phyloP scores from a whole-genome alignment of 2,797 vertebrate species.

The Argya squamiceps region DNA sequence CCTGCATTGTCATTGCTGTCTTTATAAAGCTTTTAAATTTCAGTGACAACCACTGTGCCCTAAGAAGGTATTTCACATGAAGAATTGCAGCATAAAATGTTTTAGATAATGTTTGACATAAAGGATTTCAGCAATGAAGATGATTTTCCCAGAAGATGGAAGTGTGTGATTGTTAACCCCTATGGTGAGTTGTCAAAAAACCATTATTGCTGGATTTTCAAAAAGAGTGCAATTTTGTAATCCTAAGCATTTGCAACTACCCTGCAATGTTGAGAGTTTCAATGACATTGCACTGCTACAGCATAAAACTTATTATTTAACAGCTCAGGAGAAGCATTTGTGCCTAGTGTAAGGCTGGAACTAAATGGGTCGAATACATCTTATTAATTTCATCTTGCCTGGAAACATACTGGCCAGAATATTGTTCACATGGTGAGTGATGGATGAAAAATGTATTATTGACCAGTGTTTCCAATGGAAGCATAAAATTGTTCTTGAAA shows the following conservation, averaged over 20 bases:
- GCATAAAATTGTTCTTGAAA: neutral
- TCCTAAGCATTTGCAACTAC: neutral
- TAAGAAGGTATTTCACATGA: neutral
- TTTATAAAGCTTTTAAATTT: neutral
- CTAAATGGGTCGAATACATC: rapidly evolving
- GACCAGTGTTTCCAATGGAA: neutral
- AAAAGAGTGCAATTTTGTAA: neutral
- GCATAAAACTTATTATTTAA: neutral
- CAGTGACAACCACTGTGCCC: neutral
- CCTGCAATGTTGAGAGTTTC: neutral
- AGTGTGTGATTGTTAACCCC: neutral
- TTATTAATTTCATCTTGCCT: neutral
- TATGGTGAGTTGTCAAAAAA: neutral
- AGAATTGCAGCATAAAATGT: neutral
- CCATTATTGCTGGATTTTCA: neutral
- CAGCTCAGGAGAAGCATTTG: neutral
- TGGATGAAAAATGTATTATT: neutral
- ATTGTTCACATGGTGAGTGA: neutral
- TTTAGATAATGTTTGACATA: neutral
- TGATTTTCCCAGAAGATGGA: neutral
- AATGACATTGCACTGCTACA: neutral
- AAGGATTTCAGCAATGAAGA: neutral
- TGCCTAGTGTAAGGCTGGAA: neutral
- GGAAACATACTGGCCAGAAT: neutral
- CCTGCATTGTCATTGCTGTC: neutral